Evolutionary conservation across 2,113 vertebrate species (phyloP), one percentile per base, ranked within the genome.

Genomic region (Felis chaus): DNA sequence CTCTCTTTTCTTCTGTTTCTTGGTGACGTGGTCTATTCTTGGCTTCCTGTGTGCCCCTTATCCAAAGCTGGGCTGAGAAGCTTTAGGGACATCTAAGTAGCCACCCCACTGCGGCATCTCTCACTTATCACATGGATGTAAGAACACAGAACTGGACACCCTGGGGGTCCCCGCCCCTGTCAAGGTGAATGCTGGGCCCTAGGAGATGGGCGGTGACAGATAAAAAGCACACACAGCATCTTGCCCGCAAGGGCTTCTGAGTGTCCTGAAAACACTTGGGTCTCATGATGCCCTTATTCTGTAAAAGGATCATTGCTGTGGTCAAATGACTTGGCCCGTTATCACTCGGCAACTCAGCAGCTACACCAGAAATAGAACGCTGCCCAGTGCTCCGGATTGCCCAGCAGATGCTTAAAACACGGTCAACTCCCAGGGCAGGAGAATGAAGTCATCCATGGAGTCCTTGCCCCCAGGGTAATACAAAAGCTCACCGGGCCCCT

Each of bases 311-410:
- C 74, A 82, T 48, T 94, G 90, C 83, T 1, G 53, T 91, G 94
- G 97, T 96, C 96, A 97, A 71, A 61, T 88, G 97, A 90, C 18
- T 71, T 23, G 61, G 53, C 63, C 78, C 1, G 2, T 29, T 96
- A 86, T 85, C 86, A 65, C 27, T 91, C 1, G 3, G 55, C 61
- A 83, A 48, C 39, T 90, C 90, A 87, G 82, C 23, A 18, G 55
- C 57, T 89, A 55, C 16, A n/a, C 66, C 92, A 95, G 83, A 95
- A 97, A 96, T 94, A 97, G 95, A 95, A 84, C 57, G 85, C 80
- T 84, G 45, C n/a, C 63, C 10, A 36, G 29, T 15, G 13, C 41
- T 83, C 82, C n/a, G 9, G 33, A 63, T 81, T 89, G 73, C 41
- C 68, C 61, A n/a, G 66, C 33, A 61, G 66, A 79, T 39, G 19